Evolutionary conservation across 1,140 invertebrate species (phyloP), one percentile per base, ranked within the genome.

Genomic region (Papilio polytes): DNA sequence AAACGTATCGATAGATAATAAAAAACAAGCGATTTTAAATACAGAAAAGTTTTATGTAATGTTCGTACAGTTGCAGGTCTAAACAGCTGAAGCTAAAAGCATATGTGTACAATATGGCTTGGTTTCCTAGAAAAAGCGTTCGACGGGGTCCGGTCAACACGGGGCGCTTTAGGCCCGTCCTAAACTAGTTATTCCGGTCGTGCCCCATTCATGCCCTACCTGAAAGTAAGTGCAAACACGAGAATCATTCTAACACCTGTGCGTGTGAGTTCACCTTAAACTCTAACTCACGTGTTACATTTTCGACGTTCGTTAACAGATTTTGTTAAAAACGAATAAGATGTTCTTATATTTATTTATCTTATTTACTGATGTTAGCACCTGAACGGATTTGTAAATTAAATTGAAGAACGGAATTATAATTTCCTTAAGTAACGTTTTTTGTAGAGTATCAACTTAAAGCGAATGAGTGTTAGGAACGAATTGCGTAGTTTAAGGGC

Each of bases 121-220:
- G 15, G 74, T 51, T 76, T 53, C 74, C 46, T 76, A 76, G 74
- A 53, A 76, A 51, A 76, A 44, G 41, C 44, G 26, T 41, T 20
- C 10, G n/a, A 44, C 20, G 44, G 74, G 63, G 63, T 12, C 22
- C 74, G 46, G 74, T 51, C 74, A 76, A 76, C 46, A 76, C 74
- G 46, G 74, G 46, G 74, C 74, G 26, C 74, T 46, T 74, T 74
- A 26, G 72, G 73, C 83, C 80, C 78, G 72, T 81, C 83, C 78
- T 72, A 78, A 86, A 83, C 85, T 73, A 78, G 84, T 84, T 86
- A 63, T 80, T 74, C 81, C 76, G 56, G 80, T 81, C 44, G 72
- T 70, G 77, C 48, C 44, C 63, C 76, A 79, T 82, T 82, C 77
- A 78, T 79, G 66, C 79, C 79, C 78, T 86, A 51, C 74, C 74